Evolutionary conservation across 2,797 vertebrate genomes (phyloP).

Genomic region (Callimico goeldii): DNA sequence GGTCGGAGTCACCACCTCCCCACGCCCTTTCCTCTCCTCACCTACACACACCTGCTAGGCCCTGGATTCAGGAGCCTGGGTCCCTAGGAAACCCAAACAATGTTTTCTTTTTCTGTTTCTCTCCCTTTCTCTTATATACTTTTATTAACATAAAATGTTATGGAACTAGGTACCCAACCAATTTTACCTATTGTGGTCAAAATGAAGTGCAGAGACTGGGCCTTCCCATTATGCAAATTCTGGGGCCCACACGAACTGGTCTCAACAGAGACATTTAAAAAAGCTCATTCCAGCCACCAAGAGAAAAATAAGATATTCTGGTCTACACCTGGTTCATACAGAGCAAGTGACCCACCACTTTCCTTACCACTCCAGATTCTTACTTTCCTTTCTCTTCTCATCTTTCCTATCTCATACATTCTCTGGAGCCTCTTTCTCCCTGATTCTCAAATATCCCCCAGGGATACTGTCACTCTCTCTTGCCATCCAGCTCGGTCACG

Average conservation of each 20-base stretch:
- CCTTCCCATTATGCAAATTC: neutral
- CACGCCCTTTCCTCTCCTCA: rapidly evolving
- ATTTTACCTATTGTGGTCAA: neutral
- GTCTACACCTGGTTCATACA: neutral
- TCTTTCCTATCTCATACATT: neutral
- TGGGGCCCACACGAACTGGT: neutral
- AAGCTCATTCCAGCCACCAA: neutral
- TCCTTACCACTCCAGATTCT: neutral
- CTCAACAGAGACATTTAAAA: neutral
- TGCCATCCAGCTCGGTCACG: neutral
- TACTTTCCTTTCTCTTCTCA: neutral
- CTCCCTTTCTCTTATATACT: neutral
- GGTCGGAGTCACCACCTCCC: neutral
- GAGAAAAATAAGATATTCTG: neutral
- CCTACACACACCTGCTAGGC: neutral
- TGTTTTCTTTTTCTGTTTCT: neutral
- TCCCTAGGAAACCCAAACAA: neutral
- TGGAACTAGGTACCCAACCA: neutral
- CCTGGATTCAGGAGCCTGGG: neutral
- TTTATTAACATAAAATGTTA: neutral
- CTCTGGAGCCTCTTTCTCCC: neutral
- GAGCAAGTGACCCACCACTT: neutral
- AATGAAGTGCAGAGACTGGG: neutral
- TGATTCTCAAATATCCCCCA: neutral
- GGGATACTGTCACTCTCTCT: neutral